Base-by-base conservation (phyloP, 2,113 vertebrate species). In the Excalfactoria chinensis region DNA sequence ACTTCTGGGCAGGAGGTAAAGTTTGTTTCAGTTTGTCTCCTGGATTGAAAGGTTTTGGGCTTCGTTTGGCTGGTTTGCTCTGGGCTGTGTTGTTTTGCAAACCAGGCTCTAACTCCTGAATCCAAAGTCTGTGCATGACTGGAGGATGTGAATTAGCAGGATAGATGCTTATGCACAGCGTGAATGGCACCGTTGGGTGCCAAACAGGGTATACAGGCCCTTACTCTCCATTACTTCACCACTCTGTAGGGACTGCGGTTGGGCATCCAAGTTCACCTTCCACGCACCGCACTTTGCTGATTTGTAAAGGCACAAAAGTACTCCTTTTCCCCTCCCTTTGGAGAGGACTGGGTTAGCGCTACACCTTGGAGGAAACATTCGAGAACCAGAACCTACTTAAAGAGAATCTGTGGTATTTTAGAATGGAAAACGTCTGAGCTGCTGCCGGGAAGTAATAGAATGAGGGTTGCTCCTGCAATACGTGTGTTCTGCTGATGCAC, bases 231-330 rank as follows among this genome's bases (percentile, higher is more conserved):
- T 83, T 41, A 55, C 63, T 88, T 58, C 85, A 48, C 75, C 28
- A 6, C 46, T 71, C 18, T 51, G 25, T 74, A 77, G 37, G 32
- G 88, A 28, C 46, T 84, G 43, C 28, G 83, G 55, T 58, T 62
- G 49, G 34, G 59, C 53, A 37, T 69, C 87, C 84, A 71, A 84
- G 62, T 90, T 95, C 74, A 88, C 71, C 85, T 94, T 89, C 64
- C 55, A 73, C 73, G 58, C 67, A 32, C 1, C 92, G 30, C 71
- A 56, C 55, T 55, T 76, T 85, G 34, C 59, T 2, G 8, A 7
- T 32, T 69, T 25, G 10, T 5, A 8, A 59, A 53, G n/a, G 58
- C 41, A 26, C 35, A 60, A 25, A n/a, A 74, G 18, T 75, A 23
- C 37, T 5, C 23, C 15, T 53, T 28, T 28, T 26, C 53, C 78